Percentiles rank a stretch among this genome's conserved stretches.
phyloP scores from a whole-genome alignment of 2,797 vertebrate genomes.

The Pyrocephalus nanus region DNA sequence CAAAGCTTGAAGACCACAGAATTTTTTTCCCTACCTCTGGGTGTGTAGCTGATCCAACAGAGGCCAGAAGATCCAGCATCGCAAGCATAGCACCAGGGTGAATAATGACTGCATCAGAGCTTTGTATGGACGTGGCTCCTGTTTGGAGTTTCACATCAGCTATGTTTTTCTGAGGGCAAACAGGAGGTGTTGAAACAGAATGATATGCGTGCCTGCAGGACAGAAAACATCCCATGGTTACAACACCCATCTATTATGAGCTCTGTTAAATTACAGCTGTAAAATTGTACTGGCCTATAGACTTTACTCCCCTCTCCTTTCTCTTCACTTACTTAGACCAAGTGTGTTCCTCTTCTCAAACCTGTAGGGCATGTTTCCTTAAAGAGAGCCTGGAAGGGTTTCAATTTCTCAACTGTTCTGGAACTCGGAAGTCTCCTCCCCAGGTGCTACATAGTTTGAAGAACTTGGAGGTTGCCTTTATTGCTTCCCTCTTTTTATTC shows the following conservation, averaged over 20 bases:
- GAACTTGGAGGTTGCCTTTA: neutral
- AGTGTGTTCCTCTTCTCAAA: neutral
- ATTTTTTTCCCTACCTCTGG: slow-evolving; percentile 84
- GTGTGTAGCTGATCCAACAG: slow-evolving; percentile 87
- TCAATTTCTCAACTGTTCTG: neutral
- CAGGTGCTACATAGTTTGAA: fast-evolving
- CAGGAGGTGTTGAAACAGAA: slow-evolving; percentile 83
- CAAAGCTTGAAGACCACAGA: neutral
- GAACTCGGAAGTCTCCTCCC: neutral
- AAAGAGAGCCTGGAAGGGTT: neutral
- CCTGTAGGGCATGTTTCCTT: neutral
- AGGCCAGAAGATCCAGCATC: slow-evolving; percentile 93
- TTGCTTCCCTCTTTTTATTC: neutral
- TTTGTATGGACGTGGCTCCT: slow-evolving; percentile 75
- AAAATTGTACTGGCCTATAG: neutral
- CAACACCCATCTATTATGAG: neutral
- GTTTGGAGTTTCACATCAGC: slow-evolving; percentile 86
- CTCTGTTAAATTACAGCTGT: neutral
- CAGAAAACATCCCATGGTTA: slow-evolving; percentile 41
- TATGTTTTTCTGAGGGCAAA: slow-evolving; percentile 82
- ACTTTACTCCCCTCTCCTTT: neutral
- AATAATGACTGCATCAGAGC: slow-evolving; percentile 89
- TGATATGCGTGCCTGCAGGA: slow-evolving; percentile 89
- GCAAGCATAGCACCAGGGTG: slow-evolving; percentile 94
- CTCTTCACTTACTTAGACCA: neutral